phyloP scores from a whole-genome alignment of 2,113 vertebrate genomes.

The Gopherus flavomarginatus region DNA sequence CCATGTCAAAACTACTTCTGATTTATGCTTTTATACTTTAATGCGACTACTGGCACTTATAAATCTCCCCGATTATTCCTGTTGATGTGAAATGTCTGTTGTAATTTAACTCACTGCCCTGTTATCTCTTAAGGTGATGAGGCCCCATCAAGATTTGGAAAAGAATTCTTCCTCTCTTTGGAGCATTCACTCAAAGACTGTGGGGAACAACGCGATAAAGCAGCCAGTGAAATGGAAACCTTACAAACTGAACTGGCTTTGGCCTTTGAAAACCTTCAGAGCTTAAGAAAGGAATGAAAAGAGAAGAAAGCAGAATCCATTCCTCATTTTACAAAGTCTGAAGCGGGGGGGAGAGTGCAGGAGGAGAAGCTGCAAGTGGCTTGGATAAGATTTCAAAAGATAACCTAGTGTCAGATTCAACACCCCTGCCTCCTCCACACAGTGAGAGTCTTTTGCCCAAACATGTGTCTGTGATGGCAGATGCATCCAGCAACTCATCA shows the following conservation, averaged over 20 bases:
- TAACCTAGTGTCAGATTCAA: neutral
- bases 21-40: neutral
- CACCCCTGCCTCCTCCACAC: neutral
- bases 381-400: neutral
- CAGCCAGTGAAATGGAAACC: slow-evolving; percentile 43
- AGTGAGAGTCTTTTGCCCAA: neutral
- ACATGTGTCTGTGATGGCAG: slow-evolving; percentile 2
- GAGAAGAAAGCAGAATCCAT: neutral
- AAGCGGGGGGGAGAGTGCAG: neutral
- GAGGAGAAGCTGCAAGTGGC: neutral
- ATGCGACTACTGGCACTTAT: neutral
- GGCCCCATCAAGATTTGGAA: slow-evolving; percentile 56
- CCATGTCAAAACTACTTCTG: neutral
- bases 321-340: slow-evolving; percentile 5
- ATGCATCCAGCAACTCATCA: neutral
- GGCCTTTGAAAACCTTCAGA: slow-evolving; percentile 33
- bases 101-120: slow-evolving; percentile 11
- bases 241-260: slow-evolving; percentile 53
- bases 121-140: slow-evolving; percentile 55
- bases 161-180: slow-evolving; percentile 64
- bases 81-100: slow-evolving; percentile 21
- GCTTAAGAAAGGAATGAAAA: slow-evolving; percentile 49
- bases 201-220: slow-evolving; percentile 57
- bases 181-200: slow-evolving; percentile 61
- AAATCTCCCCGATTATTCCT: slow-evolving; percentile 3